phyloP scores from a whole-genome alignment of 1,140 invertebrate genomes.

The Musca vetustissima region DNA sequence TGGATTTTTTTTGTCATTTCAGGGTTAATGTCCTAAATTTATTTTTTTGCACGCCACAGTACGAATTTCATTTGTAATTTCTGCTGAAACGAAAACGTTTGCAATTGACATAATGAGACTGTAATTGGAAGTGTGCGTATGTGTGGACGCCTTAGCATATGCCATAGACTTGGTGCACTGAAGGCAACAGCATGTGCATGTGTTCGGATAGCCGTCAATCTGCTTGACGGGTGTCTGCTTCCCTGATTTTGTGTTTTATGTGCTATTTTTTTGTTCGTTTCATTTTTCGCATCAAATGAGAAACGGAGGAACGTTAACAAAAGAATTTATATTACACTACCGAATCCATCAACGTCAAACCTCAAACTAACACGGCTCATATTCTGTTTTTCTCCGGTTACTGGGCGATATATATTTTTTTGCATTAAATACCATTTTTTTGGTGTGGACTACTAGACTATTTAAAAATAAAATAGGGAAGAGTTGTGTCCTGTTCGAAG shows the following conservation, averaged over 20 bases:
- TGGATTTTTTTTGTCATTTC: no score
- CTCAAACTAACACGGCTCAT: constrained; percentile 13
- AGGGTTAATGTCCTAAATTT: background rate
- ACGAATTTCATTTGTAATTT: constrained; percentile 20
- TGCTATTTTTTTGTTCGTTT: no score
- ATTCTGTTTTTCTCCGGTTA: no score
- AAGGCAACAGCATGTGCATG: no score
- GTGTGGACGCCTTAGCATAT: constrained; percentile 14
- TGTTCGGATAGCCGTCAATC: no score
- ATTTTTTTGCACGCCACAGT: background rate
- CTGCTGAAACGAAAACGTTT: constrained; percentile 18
- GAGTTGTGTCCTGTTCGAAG: background rate
- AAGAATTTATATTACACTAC: constrained; percentile 16
- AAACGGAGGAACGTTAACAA: background rate
- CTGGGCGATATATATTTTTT: no score
- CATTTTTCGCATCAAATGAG: no score
- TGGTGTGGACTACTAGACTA: background rate
- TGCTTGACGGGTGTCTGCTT: no score
- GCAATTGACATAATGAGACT: constrained; percentile 24
- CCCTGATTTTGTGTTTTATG: no score
- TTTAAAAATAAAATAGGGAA: background rate
- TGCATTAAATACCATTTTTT: background rate
- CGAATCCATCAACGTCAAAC: constrained; percentile 23
- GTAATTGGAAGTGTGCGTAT: constrained; percentile 12
- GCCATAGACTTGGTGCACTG: background rate